Evolutionary conservation across 35 echinoderm and acorn worm species (phyloP).

Genomic region (Ophioderma brevispina): DNA sequence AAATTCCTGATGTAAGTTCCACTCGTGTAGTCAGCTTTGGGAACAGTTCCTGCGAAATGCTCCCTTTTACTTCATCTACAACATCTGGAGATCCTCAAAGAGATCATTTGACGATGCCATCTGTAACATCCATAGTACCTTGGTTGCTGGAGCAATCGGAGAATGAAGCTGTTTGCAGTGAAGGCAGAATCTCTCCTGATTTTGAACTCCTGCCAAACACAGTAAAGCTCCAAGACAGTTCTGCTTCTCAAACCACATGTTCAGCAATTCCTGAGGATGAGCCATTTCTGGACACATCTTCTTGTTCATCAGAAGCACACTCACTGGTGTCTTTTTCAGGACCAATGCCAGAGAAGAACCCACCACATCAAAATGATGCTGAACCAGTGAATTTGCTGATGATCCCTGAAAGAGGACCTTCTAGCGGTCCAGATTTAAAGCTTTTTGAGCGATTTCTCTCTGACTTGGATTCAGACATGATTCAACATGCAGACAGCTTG

Average conservation of each 20-base stretch:
- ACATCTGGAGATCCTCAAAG: too few relatives aligned
- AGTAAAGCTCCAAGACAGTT: not conserved
- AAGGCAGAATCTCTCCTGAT: too few relatives aligned
- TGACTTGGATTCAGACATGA: constrained; percentile 3
- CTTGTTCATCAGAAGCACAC: not conserved
- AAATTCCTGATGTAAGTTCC: too few relatives aligned
- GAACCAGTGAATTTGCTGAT: not conserved
- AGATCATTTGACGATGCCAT: too few relatives aligned
- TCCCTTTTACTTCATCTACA: too few relatives aligned
- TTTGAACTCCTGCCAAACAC: not conserved
- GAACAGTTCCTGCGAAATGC: too few relatives aligned
- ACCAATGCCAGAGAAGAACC: too few relatives aligned
- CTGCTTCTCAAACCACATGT: not conserved
- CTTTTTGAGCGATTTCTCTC: not conserved
- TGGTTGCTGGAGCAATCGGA: too few relatives aligned
- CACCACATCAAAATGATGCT: not conserved
- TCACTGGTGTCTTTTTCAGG: not conserved
- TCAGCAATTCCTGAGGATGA: not conserved
- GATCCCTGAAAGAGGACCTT: not conserved
- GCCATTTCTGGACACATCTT: not conserved
- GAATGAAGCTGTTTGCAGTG: too few relatives aligned
- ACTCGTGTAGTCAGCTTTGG: too few relatives aligned
- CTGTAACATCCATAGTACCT: too few relatives aligned
- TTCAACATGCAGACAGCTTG: not conserved
- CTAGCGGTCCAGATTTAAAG: not conserved